Conservation (phyloP, 2,888 invertebrate species). For the Camponotus fellah region DNA sequence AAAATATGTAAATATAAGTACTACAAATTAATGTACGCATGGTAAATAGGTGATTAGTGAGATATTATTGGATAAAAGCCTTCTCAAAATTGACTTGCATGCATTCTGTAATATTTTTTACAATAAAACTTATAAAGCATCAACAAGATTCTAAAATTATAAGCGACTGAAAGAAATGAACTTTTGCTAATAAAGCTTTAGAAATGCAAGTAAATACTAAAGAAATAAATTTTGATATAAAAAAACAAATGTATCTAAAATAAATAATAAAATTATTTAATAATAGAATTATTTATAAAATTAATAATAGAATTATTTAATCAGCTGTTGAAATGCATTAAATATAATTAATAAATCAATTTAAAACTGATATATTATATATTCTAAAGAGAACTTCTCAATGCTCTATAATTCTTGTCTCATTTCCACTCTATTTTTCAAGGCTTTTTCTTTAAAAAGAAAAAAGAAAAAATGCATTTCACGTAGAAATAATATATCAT, state of each 20-base stretch:
- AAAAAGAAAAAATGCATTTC: not conserved
- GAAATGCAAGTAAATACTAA: not conserved
- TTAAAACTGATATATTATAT: not conserved
- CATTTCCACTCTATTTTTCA: conserved; percentile 24
- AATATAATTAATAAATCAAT: not conserved
- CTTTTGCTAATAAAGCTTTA: conserved; percentile 2
- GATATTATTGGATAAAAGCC: not conserved
- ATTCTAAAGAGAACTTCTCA: not conserved
- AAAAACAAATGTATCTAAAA: not conserved
- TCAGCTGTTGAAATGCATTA: not conserved
- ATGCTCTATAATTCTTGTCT: not conserved
- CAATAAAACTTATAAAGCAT: not conserved
- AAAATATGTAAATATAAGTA: conserved; percentile 2
- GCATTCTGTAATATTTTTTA: not conserved
- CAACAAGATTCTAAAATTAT: not conserved
- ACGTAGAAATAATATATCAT: not conserved
- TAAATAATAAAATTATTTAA: conserved; percentile 1
- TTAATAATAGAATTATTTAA: conserved; percentile 4
- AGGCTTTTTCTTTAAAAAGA: not conserved
- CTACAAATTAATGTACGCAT: conserved; percentile 14
- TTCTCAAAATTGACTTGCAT: conserved; percentile 13
- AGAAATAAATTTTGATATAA: not conserved
- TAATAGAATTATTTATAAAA: conserved; percentile 2
- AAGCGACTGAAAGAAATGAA: conserved; percentile 15
- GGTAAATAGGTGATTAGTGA: not conserved